Base-by-base conservation (phyloP, 2,797 vertebrate genomes). In the Peromyscus nudipes region DNA sequence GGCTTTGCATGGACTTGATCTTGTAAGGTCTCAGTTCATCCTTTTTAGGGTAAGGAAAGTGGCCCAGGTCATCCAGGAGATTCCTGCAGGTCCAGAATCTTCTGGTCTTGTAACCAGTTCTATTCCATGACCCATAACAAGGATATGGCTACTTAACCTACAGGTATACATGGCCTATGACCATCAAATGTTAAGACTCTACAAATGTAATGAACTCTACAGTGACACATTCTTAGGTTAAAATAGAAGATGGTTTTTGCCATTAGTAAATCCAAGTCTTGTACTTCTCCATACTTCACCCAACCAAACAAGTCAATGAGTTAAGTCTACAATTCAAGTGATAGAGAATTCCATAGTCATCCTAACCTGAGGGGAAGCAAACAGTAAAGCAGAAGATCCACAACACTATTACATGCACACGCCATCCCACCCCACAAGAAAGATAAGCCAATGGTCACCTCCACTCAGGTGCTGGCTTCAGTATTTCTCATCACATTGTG, bases 251-350 rank as follows among this genome's bases (percentile, higher is more conserved):
- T 69, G 10, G 69, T 16, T 94, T 95, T n/a, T 67, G 27, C n/a
- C 43, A 34, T 81, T 65, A 83, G 75, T 65, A 91, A 90, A 91
- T 62, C 40, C 13, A 95, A 93, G 46, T 85, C 27, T 86, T 88
- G 37, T 4, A 62, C 21, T 89, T 79, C 82, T 94, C 89, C 65
- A 57, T 91, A 77, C 55, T 81, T 96, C 13, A 77, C 19, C 25
- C 57, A 81, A 69, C 37, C 73, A 88, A 97, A 75, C 1, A 37
- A 94, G 57, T 67, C 86, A 76, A 57, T 57, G 76, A 94, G 64
- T 86, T 83, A 89, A 76, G 75, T 89, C 34, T 7, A 85, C 60
- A 9, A 52, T 52, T n/a, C 92, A 60, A 43, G 16, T 57, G 6
- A 0, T 0, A 62, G 14, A 92, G 25, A 40, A 69, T 85, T 73